Evolutionary conservation across 23 tunicate genomes (phyloP).

Genomic region (Corella eumyota): DNA sequence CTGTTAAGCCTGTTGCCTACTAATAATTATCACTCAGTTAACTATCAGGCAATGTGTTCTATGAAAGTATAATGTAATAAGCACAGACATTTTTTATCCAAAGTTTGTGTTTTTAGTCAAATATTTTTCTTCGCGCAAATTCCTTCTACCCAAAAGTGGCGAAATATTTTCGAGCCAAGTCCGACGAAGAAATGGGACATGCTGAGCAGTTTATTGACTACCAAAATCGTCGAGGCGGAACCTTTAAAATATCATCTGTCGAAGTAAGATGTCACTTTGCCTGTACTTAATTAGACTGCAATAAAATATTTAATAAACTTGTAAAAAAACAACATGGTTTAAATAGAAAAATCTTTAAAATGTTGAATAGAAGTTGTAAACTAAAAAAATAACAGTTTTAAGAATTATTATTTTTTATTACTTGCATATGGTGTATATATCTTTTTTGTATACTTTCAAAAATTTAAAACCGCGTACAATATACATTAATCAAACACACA

Average conservation of each 20-base stretch:
- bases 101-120: slow-evolving; percentile 67
- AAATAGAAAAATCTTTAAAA: too few species aligned
- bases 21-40: not conserved
- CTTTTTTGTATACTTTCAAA: too few species aligned
- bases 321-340: too few species aligned
- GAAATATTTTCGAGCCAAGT: slow-evolving; percentile 61
- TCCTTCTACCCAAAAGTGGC: slow-evolving; percentile 77
- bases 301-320: too few species aligned
- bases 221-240: slow-evolving; percentile 92
- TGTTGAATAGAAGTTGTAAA: too few species aligned
- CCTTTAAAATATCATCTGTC: slow-evolving; percentile 22
- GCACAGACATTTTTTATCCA: not conserved
- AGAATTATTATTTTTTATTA: too few species aligned
- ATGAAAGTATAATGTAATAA: not conserved
- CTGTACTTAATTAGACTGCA: too few species aligned
- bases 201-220: slow-evolving; percentile 88
- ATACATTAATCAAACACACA: too few species aligned
- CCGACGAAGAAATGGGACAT: slow-evolving; percentile 79
- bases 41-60: not conserved
- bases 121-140: slow-evolving; percentile 41
- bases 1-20: not conserved
- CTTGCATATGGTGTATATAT: too few species aligned
- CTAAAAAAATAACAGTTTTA: too few species aligned
- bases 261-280: slow-evolving; percentile 22
- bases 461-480: too few species aligned